A percentile compares a stretch with the other conserved stretches of the same genome.
These are phyloP conservation scores for Neostethus bicornis DNA, from an alignment of 2,797 vertebrate genomes.

Conservation along the genomic window DNA sequence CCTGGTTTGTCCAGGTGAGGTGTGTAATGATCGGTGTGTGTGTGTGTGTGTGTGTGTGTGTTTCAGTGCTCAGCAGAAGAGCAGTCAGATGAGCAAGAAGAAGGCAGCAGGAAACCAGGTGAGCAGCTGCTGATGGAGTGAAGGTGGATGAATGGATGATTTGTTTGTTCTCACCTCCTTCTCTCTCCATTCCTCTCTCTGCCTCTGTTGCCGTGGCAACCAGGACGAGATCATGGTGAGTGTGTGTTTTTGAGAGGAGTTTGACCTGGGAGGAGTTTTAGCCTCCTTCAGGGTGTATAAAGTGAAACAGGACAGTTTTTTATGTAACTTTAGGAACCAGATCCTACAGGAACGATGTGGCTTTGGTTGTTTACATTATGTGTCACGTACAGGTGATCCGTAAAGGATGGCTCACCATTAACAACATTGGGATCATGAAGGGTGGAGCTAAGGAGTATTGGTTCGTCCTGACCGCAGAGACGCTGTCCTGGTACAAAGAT, in stretches of 20 bases:
- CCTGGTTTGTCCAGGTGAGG: not conserved
- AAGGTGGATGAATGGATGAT: not conserved
- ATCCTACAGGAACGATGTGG: no score
- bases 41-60: conserved; percentile 24
- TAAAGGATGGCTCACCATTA: conserved; percentile 96
- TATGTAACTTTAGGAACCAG: no score
- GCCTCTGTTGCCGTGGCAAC: conserved; percentile 85
- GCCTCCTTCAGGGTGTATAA: not conserved
- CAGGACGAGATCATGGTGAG: conserved; percentile 99
- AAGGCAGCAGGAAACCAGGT: conserved; percentile 94
- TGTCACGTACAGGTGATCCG: conserved; percentile 85
- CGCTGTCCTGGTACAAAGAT: conserved; percentile 95
- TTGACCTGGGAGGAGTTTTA: not conserved
- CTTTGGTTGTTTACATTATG: not conserved
- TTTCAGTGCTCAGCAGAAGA: conserved; percentile 85
- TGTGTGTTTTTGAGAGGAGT: conserved; percentile 38
- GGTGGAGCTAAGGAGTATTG: conserved; percentile 96
- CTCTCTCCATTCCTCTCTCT: conserved; percentile 63
- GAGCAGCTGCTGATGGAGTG: conserved; percentile 33
- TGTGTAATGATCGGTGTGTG: not conserved
- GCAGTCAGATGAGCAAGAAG: conserved; percentile 93
- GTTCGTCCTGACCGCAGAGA: conserved; percentile 93
- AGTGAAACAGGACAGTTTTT: no score
- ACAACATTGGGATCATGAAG: conserved; percentile 96
- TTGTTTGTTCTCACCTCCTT: conserved; percentile 6